Evolutionary conservation across 2,113 vertebrate genomes (phyloP).

Genomic region (Malurus elegans): DNA sequence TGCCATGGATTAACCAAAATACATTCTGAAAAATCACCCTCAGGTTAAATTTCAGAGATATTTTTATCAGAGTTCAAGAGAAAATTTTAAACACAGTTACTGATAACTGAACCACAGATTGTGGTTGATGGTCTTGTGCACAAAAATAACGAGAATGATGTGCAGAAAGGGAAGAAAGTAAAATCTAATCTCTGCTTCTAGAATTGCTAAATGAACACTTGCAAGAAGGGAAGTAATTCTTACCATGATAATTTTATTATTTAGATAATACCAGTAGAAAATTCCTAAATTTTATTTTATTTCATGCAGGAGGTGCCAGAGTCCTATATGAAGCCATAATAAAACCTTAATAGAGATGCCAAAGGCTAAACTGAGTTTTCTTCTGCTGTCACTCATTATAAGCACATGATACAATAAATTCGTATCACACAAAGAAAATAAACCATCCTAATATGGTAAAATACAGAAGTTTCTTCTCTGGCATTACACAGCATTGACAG

Average conservation of each 20-base stretch:
- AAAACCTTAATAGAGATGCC: background rate
- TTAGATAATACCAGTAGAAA: background rate
- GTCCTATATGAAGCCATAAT: background rate
- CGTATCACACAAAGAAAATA: background rate
- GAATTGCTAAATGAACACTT: background rate
- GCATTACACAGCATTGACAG: background rate
- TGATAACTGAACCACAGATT: background rate
- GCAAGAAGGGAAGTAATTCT: background rate
- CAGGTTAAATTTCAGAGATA: background rate
- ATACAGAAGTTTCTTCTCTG: background rate
- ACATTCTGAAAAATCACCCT: background rate
- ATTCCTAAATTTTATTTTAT: background rate
- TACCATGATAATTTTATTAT: background rate
- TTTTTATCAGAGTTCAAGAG: background rate
- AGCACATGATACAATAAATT: background rate
- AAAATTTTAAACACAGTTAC: background rate
- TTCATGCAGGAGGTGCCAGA: background rate
- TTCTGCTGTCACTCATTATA: background rate
- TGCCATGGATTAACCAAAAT: background rate
- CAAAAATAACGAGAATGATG: background rate
- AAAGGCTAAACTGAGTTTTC: background rate
- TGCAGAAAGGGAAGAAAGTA: background rate
- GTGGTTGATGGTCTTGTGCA: background rate
- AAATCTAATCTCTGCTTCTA: background rate
- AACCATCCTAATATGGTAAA: background rate